phyloP scores from a whole-genome alignment of 2,113 vertebrate species.

The Camelus bactrianus region DNA sequence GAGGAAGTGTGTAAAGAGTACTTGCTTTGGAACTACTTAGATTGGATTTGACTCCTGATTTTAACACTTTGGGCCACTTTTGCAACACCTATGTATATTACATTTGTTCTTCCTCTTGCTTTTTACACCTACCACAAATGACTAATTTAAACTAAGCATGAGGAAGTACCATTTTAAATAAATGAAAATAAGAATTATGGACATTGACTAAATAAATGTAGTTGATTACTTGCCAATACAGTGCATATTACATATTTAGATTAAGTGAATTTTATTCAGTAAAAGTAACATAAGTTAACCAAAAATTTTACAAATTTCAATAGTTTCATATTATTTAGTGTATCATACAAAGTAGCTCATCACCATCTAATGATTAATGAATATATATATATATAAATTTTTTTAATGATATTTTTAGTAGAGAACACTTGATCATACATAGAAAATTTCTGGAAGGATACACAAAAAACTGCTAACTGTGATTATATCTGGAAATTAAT shows the following conservation, averaged over 20 bases:
- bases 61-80: neutral
- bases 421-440: neutral
- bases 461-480: neutral
- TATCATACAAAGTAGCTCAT: neutral
- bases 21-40: neutral
- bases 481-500: constrained; percentile 17
- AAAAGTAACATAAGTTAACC: neutral
- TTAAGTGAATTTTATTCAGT: neutral
- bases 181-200: constrained; percentile 9
- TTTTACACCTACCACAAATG: neutral
- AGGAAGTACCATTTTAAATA: neutral
- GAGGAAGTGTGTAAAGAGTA: neutral
- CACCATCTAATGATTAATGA: neutral
- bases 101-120: neutral
- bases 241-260: neutral
- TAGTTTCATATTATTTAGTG: neutral
- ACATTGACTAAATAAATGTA: neutral
- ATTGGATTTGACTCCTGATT: neutral
- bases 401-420: constrained; percentile 3
- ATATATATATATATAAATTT: neutral
- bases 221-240: neutral
- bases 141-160: constrained; percentile 13
- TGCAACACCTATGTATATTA: neutral
- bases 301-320: neutral
- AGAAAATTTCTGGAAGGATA: neutral